phyloP scores from a whole-genome alignment of 1,140 invertebrate genomes.

The Elymnias hypermnestra region DNA sequence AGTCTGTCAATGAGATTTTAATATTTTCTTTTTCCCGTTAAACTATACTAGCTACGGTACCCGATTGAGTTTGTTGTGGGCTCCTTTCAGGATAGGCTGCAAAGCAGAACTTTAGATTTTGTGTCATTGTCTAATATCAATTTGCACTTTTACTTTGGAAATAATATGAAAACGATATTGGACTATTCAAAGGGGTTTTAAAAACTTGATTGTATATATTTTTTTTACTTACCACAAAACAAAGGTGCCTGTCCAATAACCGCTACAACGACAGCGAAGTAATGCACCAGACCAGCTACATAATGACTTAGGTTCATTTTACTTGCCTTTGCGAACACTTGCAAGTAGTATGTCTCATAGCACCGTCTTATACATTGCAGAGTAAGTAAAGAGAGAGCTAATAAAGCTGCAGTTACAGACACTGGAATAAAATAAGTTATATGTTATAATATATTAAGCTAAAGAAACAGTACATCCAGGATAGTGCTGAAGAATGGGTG shows the following conservation, averaged over 20 bases:
- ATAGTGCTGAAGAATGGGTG: no score
- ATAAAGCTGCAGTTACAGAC: constrained; percentile 71
- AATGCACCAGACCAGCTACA: constrained; percentile 84
- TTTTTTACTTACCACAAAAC: constrained; percentile 76
- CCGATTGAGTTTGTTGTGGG: no score
- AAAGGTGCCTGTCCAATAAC: constrained; percentile 84
- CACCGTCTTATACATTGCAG: constrained; percentile 84
- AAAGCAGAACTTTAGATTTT: no score
- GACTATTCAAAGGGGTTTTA: no score
- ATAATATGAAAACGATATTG: no score
- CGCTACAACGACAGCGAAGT: constrained; percentile 80
- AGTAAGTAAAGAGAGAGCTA: constrained; percentile 79
- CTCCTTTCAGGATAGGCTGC: no score
- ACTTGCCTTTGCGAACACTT: constrained; percentile 84
- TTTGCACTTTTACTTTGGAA: no score
- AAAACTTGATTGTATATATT: no score
- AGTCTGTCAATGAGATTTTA: no score
- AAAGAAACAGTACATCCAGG: constrained; percentile 15
- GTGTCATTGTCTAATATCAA: no score
- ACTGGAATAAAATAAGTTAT: constrained; percentile 61
- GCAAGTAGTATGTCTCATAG: constrained; percentile 87
- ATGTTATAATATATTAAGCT: constrained; percentile 4
- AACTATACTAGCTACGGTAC: no score
- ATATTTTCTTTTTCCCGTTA: no score
- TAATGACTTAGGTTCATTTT: constrained; percentile 90